phyloP scores from a whole-genome alignment of 2,113 vertebrate genomes.

The Hemibagrus wyckioides region DNA sequence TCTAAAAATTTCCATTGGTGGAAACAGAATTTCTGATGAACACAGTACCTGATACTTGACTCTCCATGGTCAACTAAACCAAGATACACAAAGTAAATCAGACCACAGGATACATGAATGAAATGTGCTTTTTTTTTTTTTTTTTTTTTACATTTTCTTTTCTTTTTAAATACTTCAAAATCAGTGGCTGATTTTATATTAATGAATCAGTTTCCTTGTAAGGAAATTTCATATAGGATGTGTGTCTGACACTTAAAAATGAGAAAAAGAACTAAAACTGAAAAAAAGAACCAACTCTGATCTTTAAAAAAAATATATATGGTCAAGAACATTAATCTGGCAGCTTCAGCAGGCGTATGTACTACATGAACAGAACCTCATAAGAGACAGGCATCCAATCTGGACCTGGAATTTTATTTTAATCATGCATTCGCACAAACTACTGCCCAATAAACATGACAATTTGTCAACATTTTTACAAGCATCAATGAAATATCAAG shows the following conservation, averaged over 20 bases:
- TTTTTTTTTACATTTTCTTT: background rate
- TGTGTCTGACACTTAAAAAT: background rate
- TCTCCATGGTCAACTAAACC: background rate
- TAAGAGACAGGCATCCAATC: background rate
- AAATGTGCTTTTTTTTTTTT: background rate
- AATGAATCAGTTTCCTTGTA: background rate
- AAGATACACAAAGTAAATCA: background rate
- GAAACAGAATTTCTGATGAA: background rate
- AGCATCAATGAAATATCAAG: background rate
- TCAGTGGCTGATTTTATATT: background rate
- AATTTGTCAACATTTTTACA: background rate
- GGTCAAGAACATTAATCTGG: background rate
- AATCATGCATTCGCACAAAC: background rate
- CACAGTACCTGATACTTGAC: background rate
- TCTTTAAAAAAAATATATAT: background rate
- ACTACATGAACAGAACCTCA: background rate
- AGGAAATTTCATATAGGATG: background rate
- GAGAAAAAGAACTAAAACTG: conserved; percentile 9
- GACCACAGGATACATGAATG: background rate
- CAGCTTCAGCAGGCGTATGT: background rate
- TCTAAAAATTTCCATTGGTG: background rate
- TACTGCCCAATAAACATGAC: too few relatives aligned
- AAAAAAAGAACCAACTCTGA: background rate
- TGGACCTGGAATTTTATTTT: background rate
- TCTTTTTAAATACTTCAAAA: background rate